Conservation (phyloP, 2,797 vertebrate species). For the Carapus acus region DNA sequence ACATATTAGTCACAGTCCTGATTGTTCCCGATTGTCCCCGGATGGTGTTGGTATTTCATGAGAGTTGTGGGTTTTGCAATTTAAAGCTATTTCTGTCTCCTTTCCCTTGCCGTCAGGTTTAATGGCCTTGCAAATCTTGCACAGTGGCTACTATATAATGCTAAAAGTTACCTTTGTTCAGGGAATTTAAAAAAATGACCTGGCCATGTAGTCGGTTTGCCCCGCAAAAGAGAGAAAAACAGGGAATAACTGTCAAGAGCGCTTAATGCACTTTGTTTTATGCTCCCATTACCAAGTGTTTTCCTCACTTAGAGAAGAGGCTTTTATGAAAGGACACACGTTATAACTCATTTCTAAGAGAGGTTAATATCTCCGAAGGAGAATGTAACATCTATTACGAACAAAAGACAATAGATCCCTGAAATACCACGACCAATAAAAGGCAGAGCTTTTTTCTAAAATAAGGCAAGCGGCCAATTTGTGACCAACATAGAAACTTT, state of each 20-base stretch:
- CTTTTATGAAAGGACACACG: constrained; percentile 7
- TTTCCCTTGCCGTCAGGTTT: not conserved
- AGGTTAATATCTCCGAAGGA: constrained; percentile 11
- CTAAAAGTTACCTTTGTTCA: not conserved
- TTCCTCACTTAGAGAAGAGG: not conserved
- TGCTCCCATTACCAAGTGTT: not conserved
- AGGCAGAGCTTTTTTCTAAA: constrained; percentile 53
- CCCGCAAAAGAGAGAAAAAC: not conserved
- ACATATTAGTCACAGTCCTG: constrained; percentile 16
- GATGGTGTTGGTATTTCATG: not conserved
- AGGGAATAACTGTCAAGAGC: not conserved
- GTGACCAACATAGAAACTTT: constrained; percentile 66
- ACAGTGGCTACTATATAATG: not conserved
- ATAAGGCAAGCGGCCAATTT: constrained; percentile 54
- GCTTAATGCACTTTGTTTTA: too few species aligned
- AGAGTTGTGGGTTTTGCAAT: not conserved
- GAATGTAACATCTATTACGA: constrained; percentile 30
- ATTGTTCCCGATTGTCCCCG: not conserved
- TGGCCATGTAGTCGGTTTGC: constrained; percentile 5
- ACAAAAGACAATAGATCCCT: constrained; percentile 53
- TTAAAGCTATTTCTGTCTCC: not conserved
- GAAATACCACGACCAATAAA: constrained; percentile 55
- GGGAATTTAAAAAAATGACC: not conserved
- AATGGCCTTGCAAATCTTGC: not conserved
- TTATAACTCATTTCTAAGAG: not conserved